Conservation (phyloP, 2,113 vertebrate species). For the Cisticola juncidis region DNA sequence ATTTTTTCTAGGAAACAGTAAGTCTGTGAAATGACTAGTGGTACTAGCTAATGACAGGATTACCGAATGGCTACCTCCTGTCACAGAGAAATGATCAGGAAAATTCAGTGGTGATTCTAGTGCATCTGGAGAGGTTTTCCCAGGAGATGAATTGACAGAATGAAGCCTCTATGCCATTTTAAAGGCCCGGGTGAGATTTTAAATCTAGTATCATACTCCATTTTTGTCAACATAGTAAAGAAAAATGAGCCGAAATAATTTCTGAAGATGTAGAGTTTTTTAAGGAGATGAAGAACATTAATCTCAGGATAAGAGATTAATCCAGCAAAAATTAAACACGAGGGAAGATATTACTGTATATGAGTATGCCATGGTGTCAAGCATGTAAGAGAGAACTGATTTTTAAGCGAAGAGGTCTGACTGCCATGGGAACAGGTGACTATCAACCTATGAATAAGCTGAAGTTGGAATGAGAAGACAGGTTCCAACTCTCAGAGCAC, state of each 20-base stretch:
- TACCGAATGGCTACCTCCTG: neutral
- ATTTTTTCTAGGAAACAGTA: neutral
- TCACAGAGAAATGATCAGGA: neutral
- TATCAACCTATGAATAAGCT: neutral
- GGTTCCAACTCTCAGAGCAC: neutral
- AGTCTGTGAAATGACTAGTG: neutral
- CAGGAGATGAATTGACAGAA: neutral
- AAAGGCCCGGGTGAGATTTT: neutral
- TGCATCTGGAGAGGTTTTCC: neutral
- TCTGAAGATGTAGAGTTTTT: neutral
- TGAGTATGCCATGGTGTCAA: neutral
- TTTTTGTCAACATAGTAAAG: neutral
- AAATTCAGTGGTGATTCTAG: neutral
- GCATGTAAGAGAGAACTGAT: neutral
- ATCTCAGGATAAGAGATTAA: neutral
- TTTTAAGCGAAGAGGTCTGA: neutral
- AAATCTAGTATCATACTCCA: neutral
- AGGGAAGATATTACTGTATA: neutral
- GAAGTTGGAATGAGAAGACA: neutral
- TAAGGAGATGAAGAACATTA: fast-evolving
- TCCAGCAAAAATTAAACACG: neutral
- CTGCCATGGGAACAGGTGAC: neutral
- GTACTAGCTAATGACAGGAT: neutral
- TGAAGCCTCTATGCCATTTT: neutral
- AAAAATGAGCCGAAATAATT: neutral